A percentile compares a stretch with the other conserved stretches of the same genome.
phyloP scores from a whole-genome alignment of 1,140 invertebrate species.

The Dinoponera quadriceps region DNA sequence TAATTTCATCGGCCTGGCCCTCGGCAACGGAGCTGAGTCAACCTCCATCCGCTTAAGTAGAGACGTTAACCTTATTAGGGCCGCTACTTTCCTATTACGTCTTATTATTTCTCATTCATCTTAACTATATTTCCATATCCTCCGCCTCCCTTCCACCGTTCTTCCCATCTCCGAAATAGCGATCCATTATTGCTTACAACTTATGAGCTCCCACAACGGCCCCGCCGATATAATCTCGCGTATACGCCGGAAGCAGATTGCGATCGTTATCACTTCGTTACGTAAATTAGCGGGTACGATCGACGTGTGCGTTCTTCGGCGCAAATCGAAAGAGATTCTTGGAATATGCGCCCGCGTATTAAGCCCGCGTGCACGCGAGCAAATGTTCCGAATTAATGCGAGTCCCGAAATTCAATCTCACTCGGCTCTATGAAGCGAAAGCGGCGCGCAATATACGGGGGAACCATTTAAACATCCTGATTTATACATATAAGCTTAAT shows the following conservation, averaged over 20 bases:
- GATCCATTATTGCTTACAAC: conserved; percentile 51
- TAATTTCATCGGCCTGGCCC: conserved; percentile 29
- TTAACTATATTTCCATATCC: conserved; percentile 51
- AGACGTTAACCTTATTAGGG: conserved; percentile 54
- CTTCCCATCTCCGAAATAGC: conserved; percentile 1
- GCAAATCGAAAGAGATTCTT: neutral
- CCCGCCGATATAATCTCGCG: conserved; percentile 18
- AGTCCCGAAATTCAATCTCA: neutral
- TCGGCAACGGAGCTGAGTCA: conserved; percentile 34
- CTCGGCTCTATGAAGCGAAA: neutral
- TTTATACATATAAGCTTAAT: neutral
- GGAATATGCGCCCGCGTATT: neutral
- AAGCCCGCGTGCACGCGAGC: too few species aligned
- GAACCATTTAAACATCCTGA: conserved; percentile 5
- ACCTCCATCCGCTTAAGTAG: conserved; percentile 55
- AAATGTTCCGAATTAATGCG: neutral
- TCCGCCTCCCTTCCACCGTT: too few species aligned
- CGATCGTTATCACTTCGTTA: neutral
- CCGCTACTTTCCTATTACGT: conserved; percentile 53
- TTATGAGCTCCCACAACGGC: conserved; percentile 9
- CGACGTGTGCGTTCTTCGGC: neutral
- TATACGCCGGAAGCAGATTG: conserved; percentile 26
- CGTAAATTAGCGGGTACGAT: too few species aligned
- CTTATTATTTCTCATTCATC: conserved; percentile 54
- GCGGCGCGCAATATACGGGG: neutral